Base-by-base conservation (phyloP, 2,113 vertebrate genomes). In the Oriolus oriolus region DNA sequence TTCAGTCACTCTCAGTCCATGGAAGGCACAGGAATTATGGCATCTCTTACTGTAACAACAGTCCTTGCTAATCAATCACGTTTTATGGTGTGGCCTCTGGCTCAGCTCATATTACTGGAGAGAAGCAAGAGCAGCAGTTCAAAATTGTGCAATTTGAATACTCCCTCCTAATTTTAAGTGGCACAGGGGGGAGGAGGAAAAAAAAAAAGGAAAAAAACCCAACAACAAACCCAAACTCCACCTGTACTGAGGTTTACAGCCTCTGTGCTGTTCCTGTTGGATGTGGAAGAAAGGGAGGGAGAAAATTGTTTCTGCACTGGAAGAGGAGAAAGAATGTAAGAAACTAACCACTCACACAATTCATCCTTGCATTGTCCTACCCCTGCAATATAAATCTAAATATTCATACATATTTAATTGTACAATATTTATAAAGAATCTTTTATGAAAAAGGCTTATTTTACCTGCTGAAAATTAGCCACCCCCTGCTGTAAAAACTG, bases 11-110 rank as follows among this genome's bases (percentile, higher is more conserved):
- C 93, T 19, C 57, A 92, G 77, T 7, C 63, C 44, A 50, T 9
- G 16, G 82, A 82, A 85, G 0, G 17, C 52, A 74, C 16, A 70
- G 81, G 69, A 94, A 93, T 96, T n/a, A 28, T 6, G 54, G 85
- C 82, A 95, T 85, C 85, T 73, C 78, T 91, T 52, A 73, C 85
- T 86, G 66, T 79, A 91, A 96, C 90, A 69, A 84, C 76, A 86
- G 73, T 45, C 96, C 95, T 81, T 49, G 70, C 92, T 90, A 95
- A 97, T 97, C 94, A 77, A 82, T 96, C 96, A 91, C 64, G 22
- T 90, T 97, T 98, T 96, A 97, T 94, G 93, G 84, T 76, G 87
- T 93, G 10, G 90, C 95, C 92, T 96, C 91, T 89, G 77, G 90
- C 91, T 95, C 95, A 95, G 95, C 90, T 96, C 89, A 16, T 85